Conservation (phyloP, 1,140 invertebrate species). For the Microplitis mediator region DNA sequence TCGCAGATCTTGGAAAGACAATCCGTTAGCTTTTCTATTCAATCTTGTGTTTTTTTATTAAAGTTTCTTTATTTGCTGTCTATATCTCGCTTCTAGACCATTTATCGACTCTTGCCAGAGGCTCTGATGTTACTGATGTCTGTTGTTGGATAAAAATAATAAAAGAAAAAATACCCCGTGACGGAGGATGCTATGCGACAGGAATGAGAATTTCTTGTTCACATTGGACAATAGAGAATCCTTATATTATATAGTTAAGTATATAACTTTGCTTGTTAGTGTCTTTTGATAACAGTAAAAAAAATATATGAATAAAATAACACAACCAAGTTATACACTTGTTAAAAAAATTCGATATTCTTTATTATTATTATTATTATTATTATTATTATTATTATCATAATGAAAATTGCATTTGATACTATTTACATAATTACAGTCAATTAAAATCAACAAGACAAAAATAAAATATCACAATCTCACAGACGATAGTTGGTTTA, state of each 20-base stretch:
- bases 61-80: background rate
- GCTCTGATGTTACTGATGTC: background rate
- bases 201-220: slow-evolving; percentile 4
- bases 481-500: too few species aligned
- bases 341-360: too few species aligned
- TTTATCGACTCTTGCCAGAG: slow-evolving; percentile 20
- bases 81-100: slow-evolving; percentile 15
- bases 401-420: too few species aligned
- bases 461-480: background rate
- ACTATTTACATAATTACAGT: too few species aligned
- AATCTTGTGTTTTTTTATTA: background rate
- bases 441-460: too few species aligned
- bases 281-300: too few species aligned
- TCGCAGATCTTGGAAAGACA: background rate
- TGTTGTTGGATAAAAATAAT: background rate
- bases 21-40: slow-evolving; percentile 5
- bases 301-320: background rate
- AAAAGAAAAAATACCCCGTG: background rate
- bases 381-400: too few species aligned
- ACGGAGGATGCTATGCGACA: background rate
- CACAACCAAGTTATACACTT: too few species aligned
- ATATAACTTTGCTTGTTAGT: too few species aligned
- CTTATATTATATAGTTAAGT: too few species aligned
- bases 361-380: too few species aligned
- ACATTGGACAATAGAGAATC: background rate